Percentiles rank a stretch among this genome's conserved stretches.
Evolutionary conservation across 2,113 vertebrate species (phyloP).

Genomic region (Otocyon megalotis): DNA sequence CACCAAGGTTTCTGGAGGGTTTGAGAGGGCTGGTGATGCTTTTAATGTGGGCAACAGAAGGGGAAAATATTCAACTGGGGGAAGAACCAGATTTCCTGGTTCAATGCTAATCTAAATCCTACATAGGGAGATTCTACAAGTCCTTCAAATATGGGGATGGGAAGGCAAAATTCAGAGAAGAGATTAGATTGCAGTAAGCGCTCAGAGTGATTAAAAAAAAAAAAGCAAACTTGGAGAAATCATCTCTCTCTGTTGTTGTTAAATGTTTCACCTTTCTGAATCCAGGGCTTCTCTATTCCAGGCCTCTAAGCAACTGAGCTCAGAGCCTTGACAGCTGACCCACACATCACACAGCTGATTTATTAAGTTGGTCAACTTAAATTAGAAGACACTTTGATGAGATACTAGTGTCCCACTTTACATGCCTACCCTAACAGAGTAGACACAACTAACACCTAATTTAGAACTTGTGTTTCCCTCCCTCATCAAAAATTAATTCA

Average conservation of each 20-base stretch:
- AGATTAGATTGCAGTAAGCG: slow-evolving; percentile 1
- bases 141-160: background rate
- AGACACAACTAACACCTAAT: background rate
- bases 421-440: background rate
- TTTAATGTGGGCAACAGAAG: background rate
- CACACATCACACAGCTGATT: background rate
- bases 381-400: slow-evolving; percentile 21
- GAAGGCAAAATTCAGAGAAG: background rate
- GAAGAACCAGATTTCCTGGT: background rate
- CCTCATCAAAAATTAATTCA: background rate
- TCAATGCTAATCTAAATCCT: slow-evolving; percentile 42
- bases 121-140: background rate
- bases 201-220: background rate
- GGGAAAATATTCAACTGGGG: background rate
- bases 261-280: background rate
- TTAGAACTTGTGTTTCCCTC: background rate
- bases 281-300: background rate
- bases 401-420: background rate
- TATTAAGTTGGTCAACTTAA: background rate
- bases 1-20: background rate
- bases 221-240: background rate
- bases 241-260: background rate
- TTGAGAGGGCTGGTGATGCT: background rate
- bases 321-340: background rate
- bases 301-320: background rate